Base-by-base conservation (phyloP, 2,113 vertebrate species). In the Dissostichus mawsoni region DNA sequence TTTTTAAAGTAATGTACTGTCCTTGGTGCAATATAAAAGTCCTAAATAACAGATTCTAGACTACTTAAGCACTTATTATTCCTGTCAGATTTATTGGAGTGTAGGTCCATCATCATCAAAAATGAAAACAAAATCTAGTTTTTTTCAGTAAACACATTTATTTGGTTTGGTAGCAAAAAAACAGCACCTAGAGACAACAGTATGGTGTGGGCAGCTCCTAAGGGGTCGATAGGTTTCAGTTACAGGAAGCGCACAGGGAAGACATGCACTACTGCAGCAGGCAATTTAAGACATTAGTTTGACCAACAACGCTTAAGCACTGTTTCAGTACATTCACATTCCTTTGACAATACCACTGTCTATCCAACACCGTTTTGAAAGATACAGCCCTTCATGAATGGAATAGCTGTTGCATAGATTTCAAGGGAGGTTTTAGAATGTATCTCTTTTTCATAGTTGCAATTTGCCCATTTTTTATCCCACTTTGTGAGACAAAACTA, bases 161-260 rank as follows among this genome's bases (percentile, higher is more conserved):
- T 93, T 93, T 84, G 69, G 65, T 88, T 92, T 92, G 87, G 91
- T 95, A 93, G 92, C 94, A 95, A 95, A 95, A 95, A 94, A 94
- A 92, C 91, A 94, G 93, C 94, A 94, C 94, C 94, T 90, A 82
- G 68, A 89, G 89, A 89, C 88, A 87, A 84, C 82, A 86, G 82
- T 82, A 57, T 87, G 83, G 80, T 18, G 65, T 73, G 82, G 84
- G 88, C 81, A 81, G 82, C 66, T 93, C 83, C 85, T 89, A 87
- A 91, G 83, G 92, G 87, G 89, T 90, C 55, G 29, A 79, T 85
- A 80, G 66, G 67, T 86, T 90, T 89, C 84, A 89, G 86, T 89
- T 92, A 84, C 85, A 88, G 79, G 78, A 90, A 80, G 75, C 78
- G 61, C 91, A 89, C 57, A 77, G 88, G 86, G 80, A 83, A 89